Base-by-base conservation (phyloP, 2,113 vertebrate species). In the Lutjanus erythropterus region DNA sequence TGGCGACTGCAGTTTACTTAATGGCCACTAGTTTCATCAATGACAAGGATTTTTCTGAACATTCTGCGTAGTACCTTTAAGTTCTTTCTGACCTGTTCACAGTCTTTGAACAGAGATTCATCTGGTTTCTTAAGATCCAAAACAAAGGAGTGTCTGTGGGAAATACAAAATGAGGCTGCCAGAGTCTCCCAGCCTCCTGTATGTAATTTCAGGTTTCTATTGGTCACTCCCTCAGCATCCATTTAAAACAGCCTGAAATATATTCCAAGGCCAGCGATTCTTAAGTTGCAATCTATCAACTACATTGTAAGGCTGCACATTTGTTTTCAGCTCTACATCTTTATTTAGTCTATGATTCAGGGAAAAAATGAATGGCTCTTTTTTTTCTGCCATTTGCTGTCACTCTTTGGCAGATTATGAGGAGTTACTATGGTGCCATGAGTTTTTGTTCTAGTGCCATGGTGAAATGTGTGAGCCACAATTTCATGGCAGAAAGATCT, bases 191-290 rank as follows among this genome's bases (percentile, higher is more conserved):
- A 58, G 41, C 19, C 33, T 16, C 31, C 14, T 35, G 41, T 29
- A 0, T 39, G 1, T 5, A 65, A 73, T 69, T 62, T 59, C 11
- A 33, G 53, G 69, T 47, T 60, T 59, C 52, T 27, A 14, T 46
- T 44, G n/a, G 27, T 53, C 58, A 39, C 21, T 46, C 55, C 23
- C 27, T 70, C 50, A 52, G 23, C 15, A 52, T 59, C 8, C 42
- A 69, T 78, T 52, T 41, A 53, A 46, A 67, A 44, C 25, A 65
- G 68, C 21, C 27, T 55, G 39, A 16, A 56, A 47, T n/a, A 62
- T 23, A 41, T 4, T 60, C 21, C 10, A 33, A 25, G 59, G 27
- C 29, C 35, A 29, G 15, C 14, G 3, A 50, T 61, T 33, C n/a
- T 35, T 27, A 31, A 44, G 18, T 27, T 47, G 33, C 35, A 35